These are phyloP conservation scores for Synergus laeviventris DNA, from an alignment of 2,888 invertebrate species.

Conservation along the genomic window DNA sequence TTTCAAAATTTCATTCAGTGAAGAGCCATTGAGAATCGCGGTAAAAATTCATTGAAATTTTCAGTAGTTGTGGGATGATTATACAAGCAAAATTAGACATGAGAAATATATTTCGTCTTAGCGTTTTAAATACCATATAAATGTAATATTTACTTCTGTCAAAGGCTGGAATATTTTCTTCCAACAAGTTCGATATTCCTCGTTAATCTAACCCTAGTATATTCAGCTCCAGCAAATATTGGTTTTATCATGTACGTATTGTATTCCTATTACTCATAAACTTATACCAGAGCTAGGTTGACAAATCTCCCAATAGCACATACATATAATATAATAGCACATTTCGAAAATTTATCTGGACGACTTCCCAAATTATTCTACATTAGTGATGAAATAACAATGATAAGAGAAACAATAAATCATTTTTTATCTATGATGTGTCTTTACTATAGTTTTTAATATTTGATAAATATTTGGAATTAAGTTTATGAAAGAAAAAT, in stretches of 20 bases:
- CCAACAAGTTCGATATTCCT: neutral
- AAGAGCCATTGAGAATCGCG: too few species aligned
- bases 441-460: too few species aligned
- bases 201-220: neutral
- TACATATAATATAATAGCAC: neutral
- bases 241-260: neutral
- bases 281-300: neutral
- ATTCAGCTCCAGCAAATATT: neutral
- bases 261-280: constrained; percentile 4
- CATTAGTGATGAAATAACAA: neutral
- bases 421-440: too few species aligned
- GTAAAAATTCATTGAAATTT: too few species aligned
- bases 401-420: too few species aligned
- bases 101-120: too few species aligned
- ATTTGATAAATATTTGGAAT: too few species aligned
- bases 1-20: too few species aligned
- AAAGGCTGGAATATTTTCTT: neutral
- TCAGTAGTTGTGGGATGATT: too few species aligned
- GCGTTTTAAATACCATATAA: too few species aligned
- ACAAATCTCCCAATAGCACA: neutral
- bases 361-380: neutral
- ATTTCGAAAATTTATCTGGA: neutral
- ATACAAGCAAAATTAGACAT: too few species aligned
- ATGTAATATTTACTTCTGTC: neutral
- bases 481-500: too few species aligned